Base-by-base conservation (phyloP, 92 coral and sea anemone genomes). In the Nematostella vectensis region DNA sequence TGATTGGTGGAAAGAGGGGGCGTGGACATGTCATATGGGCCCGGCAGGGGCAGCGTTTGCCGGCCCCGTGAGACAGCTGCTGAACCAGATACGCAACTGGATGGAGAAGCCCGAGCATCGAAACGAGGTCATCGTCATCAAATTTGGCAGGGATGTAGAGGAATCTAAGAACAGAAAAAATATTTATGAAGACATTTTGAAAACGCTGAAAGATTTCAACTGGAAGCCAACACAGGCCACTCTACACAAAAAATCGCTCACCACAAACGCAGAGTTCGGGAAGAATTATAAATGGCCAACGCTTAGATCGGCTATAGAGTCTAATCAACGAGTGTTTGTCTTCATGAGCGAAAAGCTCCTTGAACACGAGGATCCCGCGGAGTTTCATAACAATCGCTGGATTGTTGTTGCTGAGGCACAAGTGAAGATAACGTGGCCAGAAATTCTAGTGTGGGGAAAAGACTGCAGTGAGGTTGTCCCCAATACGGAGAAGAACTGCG, bases 251-350 rank as follows among this genome's bases (percentile, higher is more conserved):
- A 59, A 59, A 43, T 13, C 19, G 4, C 73, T 72, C 9, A 58
- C 79, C 47, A 67, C 65, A 51, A 72, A 38, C 18, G 65, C 38
- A 47, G 29, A 53, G 2, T 72, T 61, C 30, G 54, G 56, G 15
- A 54, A 31, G 11, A 17, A 57, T 27, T 17, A 45, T 22, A 23
- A 8, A 37, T 71, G 79, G 79, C 79, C 79, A 25, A 64, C 54
- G 25, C 66, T 72, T 8, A 48, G 39, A 19, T 58, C 63, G n/a
- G 79, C 79, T 12, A 64, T 72, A 57, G 29, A 45, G 11, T 31
- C 58, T 11, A 72, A 72, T 67, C 64, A 72, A 31, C 47, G 79
- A 50, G 44, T 72, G 2, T 72, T 72, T 47, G 28, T 72, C 26
- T 65, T 72, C 51, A 54, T 72, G 49, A 66, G 58, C 65, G 47